A percentile compares a stretch with the other conserved stretches of the same genome.
phyloP scores from a whole-genome alignment of 2,888 invertebrate genomes.

The Scaptomyza reducta region DNA sequence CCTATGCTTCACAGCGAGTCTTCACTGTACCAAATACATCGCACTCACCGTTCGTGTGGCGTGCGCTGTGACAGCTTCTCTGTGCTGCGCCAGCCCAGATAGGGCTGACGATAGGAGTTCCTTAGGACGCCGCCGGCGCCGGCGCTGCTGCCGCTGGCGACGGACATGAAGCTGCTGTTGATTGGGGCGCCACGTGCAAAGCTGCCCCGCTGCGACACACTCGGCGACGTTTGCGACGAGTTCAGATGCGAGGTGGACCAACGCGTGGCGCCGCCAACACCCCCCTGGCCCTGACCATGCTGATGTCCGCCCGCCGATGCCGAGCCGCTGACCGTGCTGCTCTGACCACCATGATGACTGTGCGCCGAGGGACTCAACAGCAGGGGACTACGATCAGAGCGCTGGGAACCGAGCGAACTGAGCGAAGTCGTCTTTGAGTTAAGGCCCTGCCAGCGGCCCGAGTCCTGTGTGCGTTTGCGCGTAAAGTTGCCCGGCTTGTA shows the following conservation, averaged over 20 bases:
- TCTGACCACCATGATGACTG: slow-evolving; percentile 84
- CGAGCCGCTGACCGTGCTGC: slow-evolving; percentile 31
- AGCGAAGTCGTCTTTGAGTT: slow-evolving; percentile 95
- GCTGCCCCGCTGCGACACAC: slow-evolving; percentile 90
- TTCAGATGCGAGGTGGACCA: slow-evolving; percentile 91
- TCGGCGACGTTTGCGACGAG: slow-evolving; percentile 90
- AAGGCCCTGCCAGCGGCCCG: slow-evolving; percentile 87
- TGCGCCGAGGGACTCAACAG: slow-evolving; percentile 84
- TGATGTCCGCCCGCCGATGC: slow-evolving; percentile 24
- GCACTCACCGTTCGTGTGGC: slow-evolving; percentile 90
- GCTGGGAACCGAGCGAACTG: slow-evolving; percentile 88
- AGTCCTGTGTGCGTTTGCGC: slow-evolving; percentile 90
- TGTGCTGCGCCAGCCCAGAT: slow-evolving; percentile 95
- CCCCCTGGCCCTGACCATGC: slow-evolving; percentile 39
- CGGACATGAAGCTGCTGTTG: slow-evolving; percentile 85
- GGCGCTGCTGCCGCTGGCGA: slow-evolving; percentile 87
- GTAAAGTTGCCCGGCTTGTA: slow-evolving; percentile 91
- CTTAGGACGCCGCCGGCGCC: slow-evolving; percentile 82
- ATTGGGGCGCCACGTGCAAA: slow-evolving; percentile 86
- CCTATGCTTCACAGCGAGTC: too few species aligned
- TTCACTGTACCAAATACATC: too few species aligned
- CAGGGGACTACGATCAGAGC: slow-evolving; percentile 84
- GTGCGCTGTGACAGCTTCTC: slow-evolving; percentile 92
- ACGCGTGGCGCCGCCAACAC: slow-evolving; percentile 83
- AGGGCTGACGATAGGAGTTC: slow-evolving; percentile 92